Base-by-base conservation (phyloP, 2,888 invertebrate genomes). In the Asteroscopus sphinx region DNA sequence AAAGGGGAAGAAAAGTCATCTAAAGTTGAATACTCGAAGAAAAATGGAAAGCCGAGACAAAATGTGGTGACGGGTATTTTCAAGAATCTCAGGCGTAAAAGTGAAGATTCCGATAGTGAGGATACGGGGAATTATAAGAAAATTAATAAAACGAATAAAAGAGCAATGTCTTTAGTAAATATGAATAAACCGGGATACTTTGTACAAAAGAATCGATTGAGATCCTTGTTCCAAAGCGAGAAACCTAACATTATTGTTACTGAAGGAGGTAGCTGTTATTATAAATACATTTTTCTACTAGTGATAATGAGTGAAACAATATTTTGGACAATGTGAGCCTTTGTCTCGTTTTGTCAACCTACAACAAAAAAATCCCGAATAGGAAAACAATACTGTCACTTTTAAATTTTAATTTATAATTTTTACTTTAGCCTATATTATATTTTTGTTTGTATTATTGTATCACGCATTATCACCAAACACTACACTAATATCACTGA, bases 171-270 rank as follows among this genome's bases (percentile, higher is more conserved):
- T 0, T 73, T 94, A 59, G 84, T 90, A 54, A 91, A 81, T 73
- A 79, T 89, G 63, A 90, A 88, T 79, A 92, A 90, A 70, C 72
- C 89, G n/a, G 87, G 87, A 57, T 88, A 89, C 73, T 83, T 82
- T 42, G 68, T 88, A 11, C 91, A 89, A 39, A 94, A 89, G 65
- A 90, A 84, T 79, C 85, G 89, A 73, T 79, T 94, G 26, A 85
- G 87, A 54, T 92, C 94, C 5, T 87, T 94, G 58, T 94, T 94
- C 76, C 94, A 92, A 80, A 91, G 88, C 26, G 91, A 93, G 79
- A 82, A 91, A 40, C 93, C 94, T 61, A 93, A 93, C 71, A 93
- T 94, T 54, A 90, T 94, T 69, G 91, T 94, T 41, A 93, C 94
- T 58, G 93, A 94, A 93, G 94, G 94, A 94, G 94, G 94, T 94